Percentiles rank a stretch among this genome's conserved stretches.
phyloP scores from a whole-genome alignment of 2,888 invertebrate species.

The Dicranocentrus wangi region DNA sequence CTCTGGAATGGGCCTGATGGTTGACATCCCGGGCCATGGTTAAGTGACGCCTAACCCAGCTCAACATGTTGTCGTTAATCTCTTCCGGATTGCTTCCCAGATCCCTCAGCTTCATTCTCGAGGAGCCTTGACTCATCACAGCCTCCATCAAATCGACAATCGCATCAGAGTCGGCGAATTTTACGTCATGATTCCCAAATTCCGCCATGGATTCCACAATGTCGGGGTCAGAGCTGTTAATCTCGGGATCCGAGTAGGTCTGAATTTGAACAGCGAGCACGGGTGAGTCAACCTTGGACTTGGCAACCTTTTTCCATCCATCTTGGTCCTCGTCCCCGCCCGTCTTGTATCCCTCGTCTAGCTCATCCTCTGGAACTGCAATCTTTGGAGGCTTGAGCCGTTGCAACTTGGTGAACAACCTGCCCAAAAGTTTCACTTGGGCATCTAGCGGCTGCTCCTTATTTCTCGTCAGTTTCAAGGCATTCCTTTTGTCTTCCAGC shows the following conservation, averaged over 20 bases:
- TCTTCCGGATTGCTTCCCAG: slow-evolving; percentile 61
- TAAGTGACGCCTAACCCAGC: slow-evolving; percentile 56
- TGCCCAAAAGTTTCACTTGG: slow-evolving; percentile 64
- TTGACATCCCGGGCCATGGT: slow-evolving; percentile 45
- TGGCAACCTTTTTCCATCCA: slow-evolving; percentile 51
- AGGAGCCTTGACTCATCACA: slow-evolving; percentile 43
- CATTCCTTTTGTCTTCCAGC: slow-evolving; percentile 38
- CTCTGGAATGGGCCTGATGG: slow-evolving; percentile 45
- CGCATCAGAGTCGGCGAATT: slow-evolving; percentile 60
- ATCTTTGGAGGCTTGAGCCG: slow-evolving; percentile 54
- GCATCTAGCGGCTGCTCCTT: slow-evolving; percentile 55
- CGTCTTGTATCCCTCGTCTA: background rate
- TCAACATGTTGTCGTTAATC: slow-evolving; percentile 58
- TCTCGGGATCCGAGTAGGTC: slow-evolving; percentile 57
- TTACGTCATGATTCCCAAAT: slow-evolving; percentile 56
- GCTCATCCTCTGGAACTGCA: slow-evolving; percentile 33
- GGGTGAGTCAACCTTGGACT: slow-evolving; percentile 60
- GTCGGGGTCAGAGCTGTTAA: slow-evolving; percentile 49
- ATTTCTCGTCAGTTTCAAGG: slow-evolving; percentile 21
- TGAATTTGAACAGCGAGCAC: slow-evolving; percentile 65
- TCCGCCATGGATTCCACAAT: slow-evolving; percentile 59
- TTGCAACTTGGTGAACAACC: slow-evolving; percentile 61
- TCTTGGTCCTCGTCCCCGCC: slow-evolving; percentile 25
- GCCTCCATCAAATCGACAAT: slow-evolving; percentile 63
- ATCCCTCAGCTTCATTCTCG: slow-evolving; percentile 48